These are phyloP conservation scores for Lemur catta DNA, from an alignment of 2,797 vertebrate species.

Conservation along the genomic window DNA sequence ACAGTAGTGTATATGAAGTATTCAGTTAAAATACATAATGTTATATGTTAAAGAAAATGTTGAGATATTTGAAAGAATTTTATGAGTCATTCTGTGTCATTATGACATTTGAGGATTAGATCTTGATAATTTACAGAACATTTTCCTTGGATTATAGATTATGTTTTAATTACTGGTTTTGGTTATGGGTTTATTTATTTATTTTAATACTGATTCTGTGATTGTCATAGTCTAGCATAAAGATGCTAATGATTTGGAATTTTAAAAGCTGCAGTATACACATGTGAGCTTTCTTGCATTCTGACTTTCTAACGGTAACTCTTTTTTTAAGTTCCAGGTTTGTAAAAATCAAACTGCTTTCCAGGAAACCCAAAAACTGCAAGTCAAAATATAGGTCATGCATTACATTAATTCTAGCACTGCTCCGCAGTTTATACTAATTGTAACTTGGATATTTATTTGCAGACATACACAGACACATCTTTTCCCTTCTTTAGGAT, in stretches of 20 bases:
- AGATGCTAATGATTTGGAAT: not conserved
- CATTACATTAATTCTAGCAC: not conserved
- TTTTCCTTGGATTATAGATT: not conserved
- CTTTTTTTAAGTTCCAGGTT: not conserved
- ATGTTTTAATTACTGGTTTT: conserved; percentile 38
- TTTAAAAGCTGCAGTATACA: not conserved
- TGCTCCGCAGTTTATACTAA: not conserved
- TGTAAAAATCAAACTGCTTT: conserved; percentile 43
- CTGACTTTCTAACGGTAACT: conserved; percentile 35
- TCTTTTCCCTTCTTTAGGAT: not conserved
- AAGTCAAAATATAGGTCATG: not conserved
- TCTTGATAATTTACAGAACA: not conserved
- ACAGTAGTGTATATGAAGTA: not conserved
- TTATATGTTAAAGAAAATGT: not conserved
- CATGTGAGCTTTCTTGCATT: conserved; percentile 6
- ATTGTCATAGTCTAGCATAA: not conserved
- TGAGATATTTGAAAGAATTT: conserved; percentile 38
- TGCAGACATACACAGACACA: not conserved
- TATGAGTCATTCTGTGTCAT: not conserved
- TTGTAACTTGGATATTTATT: conserved; percentile 12
- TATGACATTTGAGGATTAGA: not conserved
- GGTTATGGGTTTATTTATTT: not conserved
- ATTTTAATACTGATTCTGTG: conserved; percentile 40
- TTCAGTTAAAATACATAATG: not conserved
- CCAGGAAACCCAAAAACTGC: conserved; percentile 8